Evolutionary conservation across 2,888 invertebrate species (phyloP).

Genomic region (Hypselothyrea guttata): DNA sequence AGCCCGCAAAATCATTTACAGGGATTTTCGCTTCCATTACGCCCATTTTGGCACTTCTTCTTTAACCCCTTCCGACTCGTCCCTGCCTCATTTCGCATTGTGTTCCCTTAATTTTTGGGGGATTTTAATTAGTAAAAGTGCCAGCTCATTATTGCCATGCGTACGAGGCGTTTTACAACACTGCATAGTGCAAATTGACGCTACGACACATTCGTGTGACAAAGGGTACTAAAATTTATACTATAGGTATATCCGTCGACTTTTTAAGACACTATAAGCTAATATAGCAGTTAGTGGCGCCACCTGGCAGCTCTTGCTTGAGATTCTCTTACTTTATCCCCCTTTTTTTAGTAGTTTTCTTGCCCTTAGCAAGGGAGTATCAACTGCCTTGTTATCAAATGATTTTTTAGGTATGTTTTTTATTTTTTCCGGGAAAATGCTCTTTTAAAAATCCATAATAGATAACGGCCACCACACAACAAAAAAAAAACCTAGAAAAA

Average conservation of each 20-base stretch:
- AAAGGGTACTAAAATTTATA: too few species aligned
- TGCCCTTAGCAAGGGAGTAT: background rate
- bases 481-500: constrained; percentile 4
- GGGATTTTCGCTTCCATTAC: constrained; percentile 40
- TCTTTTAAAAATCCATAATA: constrained; percentile 29
- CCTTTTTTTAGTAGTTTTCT: background rate
- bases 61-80: background rate
- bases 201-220: too few species aligned
- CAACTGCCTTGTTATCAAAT: constrained; percentile 4
- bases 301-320: too few species aligned
- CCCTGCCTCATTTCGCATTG: constrained; percentile 2
- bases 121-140: constrained; percentile 67
- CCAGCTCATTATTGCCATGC: constrained; percentile 11
- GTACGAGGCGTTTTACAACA: background rate
- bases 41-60: constrained; percentile 20
- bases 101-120: constrained; percentile 31
- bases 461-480: constrained; percentile 24
- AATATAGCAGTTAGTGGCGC: too few species aligned
- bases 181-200: too few species aligned
- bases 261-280: too few species aligned
- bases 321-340: background rate
- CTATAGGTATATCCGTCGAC: too few species aligned
- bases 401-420: background rate
- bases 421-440: constrained; percentile 27
- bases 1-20: constrained; percentile 57